These are phyloP conservation scores for Caretta caretta DNA, from an alignment of 2,113 vertebrate genomes.

Conservation along the genomic window DNA sequence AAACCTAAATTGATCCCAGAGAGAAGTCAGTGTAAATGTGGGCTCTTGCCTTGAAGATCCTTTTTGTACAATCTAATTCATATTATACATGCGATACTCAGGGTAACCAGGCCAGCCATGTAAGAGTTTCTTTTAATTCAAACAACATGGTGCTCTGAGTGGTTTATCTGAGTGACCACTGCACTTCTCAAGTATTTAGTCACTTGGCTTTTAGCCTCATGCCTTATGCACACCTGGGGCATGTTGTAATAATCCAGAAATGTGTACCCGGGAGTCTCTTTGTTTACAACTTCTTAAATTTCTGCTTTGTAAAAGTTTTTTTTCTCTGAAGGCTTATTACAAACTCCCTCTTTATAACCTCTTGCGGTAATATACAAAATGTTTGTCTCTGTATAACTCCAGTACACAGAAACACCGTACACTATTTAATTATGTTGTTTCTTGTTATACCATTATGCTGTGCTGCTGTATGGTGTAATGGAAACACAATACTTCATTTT, in stretches of 20 bases:
- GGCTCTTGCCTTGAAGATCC: neutral
- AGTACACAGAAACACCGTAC: neutral
- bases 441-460: neutral
- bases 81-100: fast-evolving
- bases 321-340: neutral
- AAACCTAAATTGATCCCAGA: neutral
- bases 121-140: neutral
- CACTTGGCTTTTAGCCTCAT: neutral
- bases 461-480: neutral
- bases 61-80: neutral
- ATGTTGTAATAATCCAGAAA: neutral
- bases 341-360: neutral
- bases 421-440: constrained; percentile 4
- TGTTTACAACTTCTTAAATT: neutral
- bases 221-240: neutral
- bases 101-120: neutral
- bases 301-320: neutral
- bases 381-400: neutral
- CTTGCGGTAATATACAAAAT: neutral
- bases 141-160: neutral
- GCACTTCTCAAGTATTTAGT: neutral
- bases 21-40: fast-evolving
- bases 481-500: neutral
- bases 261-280: neutral
- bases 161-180: neutral